Evolutionary conservation across 2,888 invertebrate species (phyloP).

Genomic region (Mayetiola destructor): DNA sequence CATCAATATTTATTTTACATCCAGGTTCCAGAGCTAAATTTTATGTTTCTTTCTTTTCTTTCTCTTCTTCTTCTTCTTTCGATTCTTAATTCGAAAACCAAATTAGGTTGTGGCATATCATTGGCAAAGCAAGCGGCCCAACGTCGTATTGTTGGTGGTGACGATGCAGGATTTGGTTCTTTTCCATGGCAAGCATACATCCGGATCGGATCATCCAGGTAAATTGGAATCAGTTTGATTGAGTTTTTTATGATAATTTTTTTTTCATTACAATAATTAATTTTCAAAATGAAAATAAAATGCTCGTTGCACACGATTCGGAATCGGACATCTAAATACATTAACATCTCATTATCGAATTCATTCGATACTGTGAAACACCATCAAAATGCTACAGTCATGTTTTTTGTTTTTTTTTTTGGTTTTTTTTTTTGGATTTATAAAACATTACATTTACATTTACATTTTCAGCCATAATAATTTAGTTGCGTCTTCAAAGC

Average conservation of each 20-base stretch:
- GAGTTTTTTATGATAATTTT: too few relatives aligned
- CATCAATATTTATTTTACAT: too few relatives aligned
- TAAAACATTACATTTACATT: background rate
- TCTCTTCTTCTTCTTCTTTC: too few relatives aligned
- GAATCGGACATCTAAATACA: too few relatives aligned
- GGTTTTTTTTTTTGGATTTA: background rate
- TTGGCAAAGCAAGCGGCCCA: constrained; percentile 74
- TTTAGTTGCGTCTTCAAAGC: background rate
- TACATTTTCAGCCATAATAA: background rate
- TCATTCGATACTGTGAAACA: background rate
- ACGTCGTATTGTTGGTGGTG: constrained; percentile 80
- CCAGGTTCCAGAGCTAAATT: too few relatives aligned
- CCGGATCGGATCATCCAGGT: constrained; percentile 79
- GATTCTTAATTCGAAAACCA: background rate
- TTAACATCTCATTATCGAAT: too few relatives aligned
- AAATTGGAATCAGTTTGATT: too few relatives aligned
- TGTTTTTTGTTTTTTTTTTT: background rate
- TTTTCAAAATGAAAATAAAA: too few relatives aligned
- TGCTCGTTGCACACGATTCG: too few relatives aligned
- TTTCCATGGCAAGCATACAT: constrained; percentile 96
- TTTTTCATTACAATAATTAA: too few relatives aligned
- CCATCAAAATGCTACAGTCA: background rate
- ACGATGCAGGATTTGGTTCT: constrained; percentile 85
- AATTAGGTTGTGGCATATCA: constrained; percentile 79
- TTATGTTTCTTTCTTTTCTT: background rate